A percentile compares a stretch with the other conserved stretches of the same genome.
Conservation (phyloP, 2,888 invertebrate species). For the Brachylomia viminalis region DNA sequence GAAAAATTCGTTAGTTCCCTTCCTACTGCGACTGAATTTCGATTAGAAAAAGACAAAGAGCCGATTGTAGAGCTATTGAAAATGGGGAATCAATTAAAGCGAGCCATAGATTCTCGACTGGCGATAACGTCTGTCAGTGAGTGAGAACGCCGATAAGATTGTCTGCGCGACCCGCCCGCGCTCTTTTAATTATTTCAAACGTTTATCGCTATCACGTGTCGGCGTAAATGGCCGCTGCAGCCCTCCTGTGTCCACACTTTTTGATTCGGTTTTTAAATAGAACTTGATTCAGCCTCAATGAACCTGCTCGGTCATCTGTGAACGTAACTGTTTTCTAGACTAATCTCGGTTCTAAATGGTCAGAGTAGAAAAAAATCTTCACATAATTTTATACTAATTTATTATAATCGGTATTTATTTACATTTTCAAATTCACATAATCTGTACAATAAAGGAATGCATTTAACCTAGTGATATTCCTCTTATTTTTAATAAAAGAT, state of each 20-base stretch:
- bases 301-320: background rate
- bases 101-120: slow-evolving; percentile 83
- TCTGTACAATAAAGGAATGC: slow-evolving; percentile 84
- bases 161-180: slow-evolving; percentile 62
- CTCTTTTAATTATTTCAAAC: slow-evolving; percentile 80
- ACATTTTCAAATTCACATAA: slow-evolving; percentile 85
- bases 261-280: slow-evolving; percentile 30
- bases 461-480: slow-evolving; percentile 80
- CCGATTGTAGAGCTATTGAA: slow-evolving; percentile 80
- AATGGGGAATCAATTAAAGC: slow-evolving; percentile 89
- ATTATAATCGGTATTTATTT: slow-evolving; percentile 84
- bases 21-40: slow-evolving; percentile 81
- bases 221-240: slow-evolving; percentile 48
- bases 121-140: slow-evolving; percentile 84
- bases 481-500: slow-evolving; percentile 87
- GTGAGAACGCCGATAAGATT: slow-evolving; percentile 79
- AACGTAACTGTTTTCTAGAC: background rate
- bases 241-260: slow-evolving; percentile 6
- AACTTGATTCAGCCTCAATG: slow-evolving; percentile 9
- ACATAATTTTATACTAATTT: slow-evolving; percentile 86
- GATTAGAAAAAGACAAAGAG: slow-evolving; percentile 88
- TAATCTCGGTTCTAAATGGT: background rate
- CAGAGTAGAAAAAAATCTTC: slow-evolving; percentile 37
- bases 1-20: slow-evolving; percentile 81
- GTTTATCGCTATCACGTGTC: slow-evolving; percentile 69